Conservation (phyloP, 2,113 vertebrate genomes). For the Octodon degus region DNA sequence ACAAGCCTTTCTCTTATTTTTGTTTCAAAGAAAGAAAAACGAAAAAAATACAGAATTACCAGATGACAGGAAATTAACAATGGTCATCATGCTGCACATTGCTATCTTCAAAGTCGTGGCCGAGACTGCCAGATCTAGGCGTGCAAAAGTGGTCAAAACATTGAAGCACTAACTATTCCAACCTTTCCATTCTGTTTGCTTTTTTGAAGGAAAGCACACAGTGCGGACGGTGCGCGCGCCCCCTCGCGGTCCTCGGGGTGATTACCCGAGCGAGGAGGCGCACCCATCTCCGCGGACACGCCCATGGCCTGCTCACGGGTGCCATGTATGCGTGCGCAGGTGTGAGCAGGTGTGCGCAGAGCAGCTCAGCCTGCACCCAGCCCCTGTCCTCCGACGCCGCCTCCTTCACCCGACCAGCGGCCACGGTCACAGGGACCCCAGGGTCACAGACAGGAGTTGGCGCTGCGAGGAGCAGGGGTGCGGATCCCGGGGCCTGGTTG, state of each 20-base stretch:
- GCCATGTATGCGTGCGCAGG: background rate
- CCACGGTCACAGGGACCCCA: background rate
- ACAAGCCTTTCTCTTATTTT: background rate
- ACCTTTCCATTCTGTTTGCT: background rate
- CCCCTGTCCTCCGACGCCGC: background rate
- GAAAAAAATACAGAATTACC: too few species aligned
- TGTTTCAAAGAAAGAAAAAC: too few species aligned
- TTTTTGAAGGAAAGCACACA: background rate
- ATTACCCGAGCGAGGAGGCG: background rate
- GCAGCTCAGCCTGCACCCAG: background rate
- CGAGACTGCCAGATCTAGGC: too few species aligned
- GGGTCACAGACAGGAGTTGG: background rate
- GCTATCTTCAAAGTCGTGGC: too few species aligned
- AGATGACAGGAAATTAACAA: too few species aligned
- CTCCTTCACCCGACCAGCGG: background rate
- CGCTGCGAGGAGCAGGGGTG: too few species aligned
- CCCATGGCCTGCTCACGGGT: background rate
- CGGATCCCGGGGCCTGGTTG: too few species aligned
- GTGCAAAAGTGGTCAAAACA: too few species aligned
- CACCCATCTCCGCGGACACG: background rate
- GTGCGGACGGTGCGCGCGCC: background rate
- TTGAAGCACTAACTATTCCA: too few species aligned
- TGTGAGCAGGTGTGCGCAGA: background rate
- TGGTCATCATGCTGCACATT: too few species aligned
- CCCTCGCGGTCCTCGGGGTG: background rate